phyloP scores from a whole-genome alignment of 2,797 vertebrate species.

The Babyrousa celebensis region DNA sequence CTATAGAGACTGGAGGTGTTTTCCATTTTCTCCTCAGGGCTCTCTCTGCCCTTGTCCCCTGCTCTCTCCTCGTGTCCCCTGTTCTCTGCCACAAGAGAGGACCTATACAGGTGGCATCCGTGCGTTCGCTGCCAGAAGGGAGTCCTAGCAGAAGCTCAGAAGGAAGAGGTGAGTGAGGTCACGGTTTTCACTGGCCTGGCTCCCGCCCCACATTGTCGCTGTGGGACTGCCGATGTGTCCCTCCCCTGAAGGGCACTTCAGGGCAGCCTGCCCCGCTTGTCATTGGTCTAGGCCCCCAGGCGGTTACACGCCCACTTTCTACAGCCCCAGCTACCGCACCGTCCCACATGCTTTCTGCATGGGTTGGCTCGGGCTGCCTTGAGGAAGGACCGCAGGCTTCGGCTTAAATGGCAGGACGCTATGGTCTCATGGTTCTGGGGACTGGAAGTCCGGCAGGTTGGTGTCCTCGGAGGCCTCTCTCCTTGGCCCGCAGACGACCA shows the following conservation, averaged over 20 bases:
- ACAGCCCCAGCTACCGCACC: not conserved
- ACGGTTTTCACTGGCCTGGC: not conserved
- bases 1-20: not conserved
- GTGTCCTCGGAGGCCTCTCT: not conserved
- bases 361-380: not conserved
- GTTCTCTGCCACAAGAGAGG: not conserved
- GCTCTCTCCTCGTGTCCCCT: too few relatives aligned
- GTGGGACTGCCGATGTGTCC: accelerated
- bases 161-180: not conserved
- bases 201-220: not conserved
- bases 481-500: not conserved
- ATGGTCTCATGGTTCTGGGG: not conserved
- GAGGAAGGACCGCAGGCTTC: not conserved
- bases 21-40: not conserved
- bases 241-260: not conserved
- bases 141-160: not conserved
- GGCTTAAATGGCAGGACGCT: too few relatives aligned
- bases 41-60: not conserved
- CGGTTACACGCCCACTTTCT: not conserved
- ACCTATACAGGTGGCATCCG: not conserved
- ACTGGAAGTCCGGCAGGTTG: not conserved
- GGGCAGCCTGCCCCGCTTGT: accelerated
- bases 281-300: not conserved
- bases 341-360: not conserved
- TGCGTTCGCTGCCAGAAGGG: not conserved